Conservation (phyloP, 1,140 invertebrate species). For the Dendroctonus ponderosae region DNA sequence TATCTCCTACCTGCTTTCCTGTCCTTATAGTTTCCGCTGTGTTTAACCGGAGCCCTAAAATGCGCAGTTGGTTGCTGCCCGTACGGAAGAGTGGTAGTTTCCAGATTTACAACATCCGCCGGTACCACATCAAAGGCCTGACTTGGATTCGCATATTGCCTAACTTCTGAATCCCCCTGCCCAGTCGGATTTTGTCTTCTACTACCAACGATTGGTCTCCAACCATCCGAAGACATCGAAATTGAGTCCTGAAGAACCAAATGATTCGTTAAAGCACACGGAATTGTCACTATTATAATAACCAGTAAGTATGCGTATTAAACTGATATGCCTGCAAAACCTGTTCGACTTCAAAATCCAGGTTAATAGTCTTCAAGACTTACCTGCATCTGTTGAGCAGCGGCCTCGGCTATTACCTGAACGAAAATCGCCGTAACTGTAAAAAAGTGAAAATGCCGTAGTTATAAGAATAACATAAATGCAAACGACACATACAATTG, state of each 20-base stretch:
- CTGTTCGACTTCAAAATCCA: conserved; percentile 10
- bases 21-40: background rate
- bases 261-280: background rate
- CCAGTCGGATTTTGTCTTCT: conserved; percentile 28
- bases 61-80: background rate
- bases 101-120: conserved; percentile 22
- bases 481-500: background rate
- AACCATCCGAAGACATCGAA: conserved; percentile 44
- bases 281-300: no score
- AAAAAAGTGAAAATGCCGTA: conserved; percentile 32
- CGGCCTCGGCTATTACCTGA: conserved; percentile 14
- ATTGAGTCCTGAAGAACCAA: conserved; percentile 36
- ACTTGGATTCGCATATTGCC: conserved; percentile 29
- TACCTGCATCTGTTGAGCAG: conserved; percentile 34
- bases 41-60: no score
- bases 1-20: background rate
- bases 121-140: conserved; percentile 12
- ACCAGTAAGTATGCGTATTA: no score
- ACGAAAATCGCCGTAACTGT: conserved; percentile 30
- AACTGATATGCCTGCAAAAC: background rate
- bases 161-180: conserved; percentile 16
- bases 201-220: conserved; percentile 45
- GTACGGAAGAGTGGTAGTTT: conserved; percentile 27
- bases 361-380: conserved; percentile 27
- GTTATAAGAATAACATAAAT: conserved; percentile 20